phyloP scores from a whole-genome alignment of 1,140 invertebrate species.

The Capitella teleta region DNA sequence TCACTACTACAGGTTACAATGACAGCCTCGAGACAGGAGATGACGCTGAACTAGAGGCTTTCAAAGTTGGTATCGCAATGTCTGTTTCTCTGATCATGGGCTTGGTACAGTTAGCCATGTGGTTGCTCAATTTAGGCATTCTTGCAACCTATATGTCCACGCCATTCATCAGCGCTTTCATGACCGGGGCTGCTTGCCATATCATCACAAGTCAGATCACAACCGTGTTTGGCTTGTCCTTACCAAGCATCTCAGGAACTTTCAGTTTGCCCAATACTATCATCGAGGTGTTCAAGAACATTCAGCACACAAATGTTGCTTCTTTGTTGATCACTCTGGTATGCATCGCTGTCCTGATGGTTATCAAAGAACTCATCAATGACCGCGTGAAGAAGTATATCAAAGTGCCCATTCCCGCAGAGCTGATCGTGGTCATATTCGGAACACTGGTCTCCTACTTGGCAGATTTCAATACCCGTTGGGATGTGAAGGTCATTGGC shows the following conservation, averaged over 20 bases:
- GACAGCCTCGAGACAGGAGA: no score
- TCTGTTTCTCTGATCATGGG: conserved; percentile 8
- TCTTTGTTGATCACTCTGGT: conserved; percentile 54
- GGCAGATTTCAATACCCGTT: conserved; percentile 18
- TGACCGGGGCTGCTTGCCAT: conserved; percentile 9
- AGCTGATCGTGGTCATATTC: conserved; percentile 52
- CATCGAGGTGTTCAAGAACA: conserved; percentile 24
- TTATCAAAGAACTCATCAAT: conserved; percentile 71
- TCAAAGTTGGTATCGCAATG: conserved; percentile 5
- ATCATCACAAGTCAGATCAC: conserved; percentile 10
- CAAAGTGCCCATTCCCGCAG: conserved; percentile 67
- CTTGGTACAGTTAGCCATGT: conserved; percentile 10
- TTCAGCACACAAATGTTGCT: conserved; percentile 27
- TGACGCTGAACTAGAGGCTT: not conserved
- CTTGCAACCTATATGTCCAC: conserved; percentile 9
- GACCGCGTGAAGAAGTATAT: conserved; percentile 57
- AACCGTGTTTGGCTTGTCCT: not conserved
- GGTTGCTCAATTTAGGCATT: conserved; percentile 2
- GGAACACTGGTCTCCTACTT: conserved; percentile 21
- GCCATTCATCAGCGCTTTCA: conserved; percentile 10
- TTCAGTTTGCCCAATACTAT: conserved; percentile 16
- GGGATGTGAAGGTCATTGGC: conserved; percentile 19
- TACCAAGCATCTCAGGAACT: not conserved
- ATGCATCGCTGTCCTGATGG: conserved; percentile 55
- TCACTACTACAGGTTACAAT: no score